Evolutionary conservation across 2,113 vertebrate species (phyloP), one percentile per base, ranked within the genome.

Genomic region (Austrofundulus limnaeus): DNA sequence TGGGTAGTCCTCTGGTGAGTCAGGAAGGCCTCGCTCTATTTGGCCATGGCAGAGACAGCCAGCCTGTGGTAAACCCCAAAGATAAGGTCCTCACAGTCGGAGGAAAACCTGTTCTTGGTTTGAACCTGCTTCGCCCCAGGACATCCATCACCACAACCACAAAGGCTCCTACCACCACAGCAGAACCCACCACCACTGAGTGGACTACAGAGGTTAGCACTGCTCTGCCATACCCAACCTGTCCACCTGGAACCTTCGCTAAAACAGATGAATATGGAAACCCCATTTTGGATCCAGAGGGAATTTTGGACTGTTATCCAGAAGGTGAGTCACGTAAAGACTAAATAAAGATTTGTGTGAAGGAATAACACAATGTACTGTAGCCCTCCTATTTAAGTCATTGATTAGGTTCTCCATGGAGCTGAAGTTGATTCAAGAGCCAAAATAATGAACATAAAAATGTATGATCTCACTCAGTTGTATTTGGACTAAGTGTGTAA

Each of bases 1-100:
- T 92, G 63, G 98, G 98, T 21, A 96, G 94, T 50, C 97, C 97
- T 0, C 23, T 99, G 71, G 90, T 99, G 64, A 97, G 93, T 81
- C 92, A 95, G 3, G 95, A 98, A 1, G 97, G 97, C 19, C 85
- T 98, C 65, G 95, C 96, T 46, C 90, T 99, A 60, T 98, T 99
- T 78, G 97, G 96, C 58, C 91, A 96, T 43, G 92, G 96, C 51
- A 92, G 97, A 74, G 94, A 95, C 17, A 94, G 94, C 64, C 93
- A 92, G 57, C 97, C 97, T 38, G 91, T 99, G 82, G 86, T 96
- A 1, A 97, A 90, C 84, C 94, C 97, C 47, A 97, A 95, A 84
- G 95, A 97, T 19, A 98, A 94, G 67, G 88, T 96, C 61, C 87
- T 98, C 61, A 96, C 94, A 72, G 90, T 98, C 25, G 97, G 97